Evolutionary conservation across 2,113 vertebrate species (phyloP).

Genomic region (Hirundichthys speculiger): DNA sequence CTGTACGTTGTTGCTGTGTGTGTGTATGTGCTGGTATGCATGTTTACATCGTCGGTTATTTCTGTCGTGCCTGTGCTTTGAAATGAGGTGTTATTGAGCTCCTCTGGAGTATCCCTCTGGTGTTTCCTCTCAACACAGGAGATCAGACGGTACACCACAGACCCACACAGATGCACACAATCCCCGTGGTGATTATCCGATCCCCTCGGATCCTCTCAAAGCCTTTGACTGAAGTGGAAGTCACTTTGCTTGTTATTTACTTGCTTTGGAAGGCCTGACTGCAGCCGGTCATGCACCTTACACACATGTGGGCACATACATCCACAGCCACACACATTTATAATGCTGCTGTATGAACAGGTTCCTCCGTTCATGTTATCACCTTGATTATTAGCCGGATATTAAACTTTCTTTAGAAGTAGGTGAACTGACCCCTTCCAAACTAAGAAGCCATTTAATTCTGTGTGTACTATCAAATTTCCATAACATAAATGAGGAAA

Average conservation of each 20-base stretch:
- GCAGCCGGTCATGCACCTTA: background rate
- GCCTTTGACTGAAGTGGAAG: conserved; percentile 95
- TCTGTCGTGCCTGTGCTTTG: conserved; percentile 24
- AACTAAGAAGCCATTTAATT: no score
- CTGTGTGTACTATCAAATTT: no score
- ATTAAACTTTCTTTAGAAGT: no score
- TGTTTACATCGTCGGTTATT: conserved; percentile 25
- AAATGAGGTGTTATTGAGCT: conserved; percentile 55
- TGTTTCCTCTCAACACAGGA: conserved; percentile 46
- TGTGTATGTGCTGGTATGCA: conserved; percentile 10
- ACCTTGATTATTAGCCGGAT: no score
- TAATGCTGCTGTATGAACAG: no score
- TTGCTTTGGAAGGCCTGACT: conserved; percentile 78
- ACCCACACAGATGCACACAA: conserved; percentile 48
- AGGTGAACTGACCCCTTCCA: no score
- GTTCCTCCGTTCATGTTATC: no score
- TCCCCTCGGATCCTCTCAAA: conserved; percentile 93
- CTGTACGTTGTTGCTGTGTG: conserved; percentile 4
- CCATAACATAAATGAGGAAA: no score
- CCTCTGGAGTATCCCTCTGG: conserved; percentile 45
- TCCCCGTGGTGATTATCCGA: conserved; percentile 94
- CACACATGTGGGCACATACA: conserved; percentile 1
- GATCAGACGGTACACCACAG: conserved; percentile 40
- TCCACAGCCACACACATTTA: background rate
- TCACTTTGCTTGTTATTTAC: conserved; percentile 96